These are phyloP conservation scores for Ellobius talpinus DNA, from an alignment of 2,113 vertebrate genomes.

Conservation along the genomic window DNA sequence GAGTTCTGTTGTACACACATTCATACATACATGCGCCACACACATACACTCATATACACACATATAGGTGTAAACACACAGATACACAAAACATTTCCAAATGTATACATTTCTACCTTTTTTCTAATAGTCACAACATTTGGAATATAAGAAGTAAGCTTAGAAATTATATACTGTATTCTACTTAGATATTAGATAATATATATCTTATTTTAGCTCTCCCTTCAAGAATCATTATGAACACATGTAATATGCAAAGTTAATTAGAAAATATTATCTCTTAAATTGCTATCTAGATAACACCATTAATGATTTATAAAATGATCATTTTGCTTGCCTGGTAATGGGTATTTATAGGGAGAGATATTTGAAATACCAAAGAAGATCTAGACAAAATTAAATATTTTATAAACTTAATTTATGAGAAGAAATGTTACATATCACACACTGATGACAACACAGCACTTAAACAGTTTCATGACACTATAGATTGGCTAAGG, in stretches of 20 bases:
- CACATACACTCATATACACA: background rate
- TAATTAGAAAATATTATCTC: conserved; percentile 7
- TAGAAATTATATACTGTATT: background rate
- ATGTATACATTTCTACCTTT: background rate
- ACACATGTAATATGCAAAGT: background rate
- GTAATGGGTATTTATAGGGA: background rate
- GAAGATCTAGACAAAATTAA: background rate
- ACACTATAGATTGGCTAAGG: background rate
- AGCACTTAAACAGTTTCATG: background rate
- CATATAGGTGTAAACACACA: background rate
- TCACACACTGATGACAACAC: background rate
- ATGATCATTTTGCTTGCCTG: background rate
- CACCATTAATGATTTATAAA: background rate
- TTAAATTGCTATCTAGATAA: background rate
- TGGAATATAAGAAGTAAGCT: background rate
- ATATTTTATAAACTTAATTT: conserved; percentile 8
- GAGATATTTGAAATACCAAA: background rate
- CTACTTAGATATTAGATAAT: background rate
- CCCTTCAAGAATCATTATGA: conserved; percentile 7
- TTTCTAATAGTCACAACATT: background rate
- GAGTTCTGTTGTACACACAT: background rate
- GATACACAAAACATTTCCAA: background rate
- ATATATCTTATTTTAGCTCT: background rate
- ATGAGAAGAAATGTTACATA: background rate
- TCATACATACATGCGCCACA: background rate